These are phyloP conservation scores for Chionomys nivalis DNA, from an alignment of 2,113 vertebrate species.

Conservation along the genomic window DNA sequence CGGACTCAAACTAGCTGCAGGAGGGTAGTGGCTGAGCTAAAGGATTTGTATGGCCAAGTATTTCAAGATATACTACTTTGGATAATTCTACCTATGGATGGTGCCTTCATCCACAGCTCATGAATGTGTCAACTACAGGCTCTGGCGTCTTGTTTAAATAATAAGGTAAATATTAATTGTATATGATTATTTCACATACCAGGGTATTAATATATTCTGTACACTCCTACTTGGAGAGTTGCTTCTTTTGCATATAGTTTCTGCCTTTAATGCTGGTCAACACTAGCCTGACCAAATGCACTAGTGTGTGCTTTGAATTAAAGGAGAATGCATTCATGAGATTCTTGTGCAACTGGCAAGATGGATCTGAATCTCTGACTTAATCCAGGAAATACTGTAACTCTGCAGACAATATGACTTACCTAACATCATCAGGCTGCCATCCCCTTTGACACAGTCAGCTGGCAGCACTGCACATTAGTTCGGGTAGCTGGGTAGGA, in stretches of 20 bases:
- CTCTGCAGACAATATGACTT: not conserved
- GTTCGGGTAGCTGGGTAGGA: not conserved
- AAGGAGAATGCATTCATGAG: not conserved
- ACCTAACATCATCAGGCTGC: not conserved
- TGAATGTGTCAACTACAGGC: not conserved
- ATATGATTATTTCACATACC: not conserved
- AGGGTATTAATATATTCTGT: constrained; percentile 13
- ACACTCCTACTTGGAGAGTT: not conserved
- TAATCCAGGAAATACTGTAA: not conserved
- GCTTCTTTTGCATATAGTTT: constrained; percentile 31
- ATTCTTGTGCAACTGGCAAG: not conserved
- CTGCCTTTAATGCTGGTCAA: not conserved
- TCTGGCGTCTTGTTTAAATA: constrained; percentile 37
- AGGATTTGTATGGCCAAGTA: constrained; percentile 28
- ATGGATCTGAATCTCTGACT: not conserved
- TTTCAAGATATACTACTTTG: constrained; percentile 1
- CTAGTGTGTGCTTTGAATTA: not conserved
- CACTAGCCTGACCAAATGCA: not conserved
- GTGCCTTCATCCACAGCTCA: not conserved
- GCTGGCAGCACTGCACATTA: not conserved
- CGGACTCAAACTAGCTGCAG: constrained; percentile 45
- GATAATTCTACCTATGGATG: not conserved
- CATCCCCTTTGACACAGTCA: not conserved
- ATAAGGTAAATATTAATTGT: constrained; percentile 17
- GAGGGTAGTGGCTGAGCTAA: not conserved